Base-by-base conservation (phyloP, 2,888 invertebrate genomes). In the Bombyx huttoni region DNA sequence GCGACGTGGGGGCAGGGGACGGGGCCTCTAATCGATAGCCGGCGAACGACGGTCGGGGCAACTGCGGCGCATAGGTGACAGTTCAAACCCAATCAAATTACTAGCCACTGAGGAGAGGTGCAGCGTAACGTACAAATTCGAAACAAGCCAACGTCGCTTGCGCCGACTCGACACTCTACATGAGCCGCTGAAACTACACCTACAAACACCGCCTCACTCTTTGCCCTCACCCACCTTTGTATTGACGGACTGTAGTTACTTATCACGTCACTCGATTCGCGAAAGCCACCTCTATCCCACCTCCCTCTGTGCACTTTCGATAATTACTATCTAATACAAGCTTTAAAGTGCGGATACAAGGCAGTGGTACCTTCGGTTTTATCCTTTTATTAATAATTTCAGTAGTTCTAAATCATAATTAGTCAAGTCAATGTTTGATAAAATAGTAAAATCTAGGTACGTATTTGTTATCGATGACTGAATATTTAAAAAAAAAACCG, bases 41-140 rank as follows among this genome's bases (percentile, higher is more conserved):
- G 81, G 82, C 87, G 83, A 85, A 81, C 85, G 88, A 84, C 83
- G 84, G 85, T 82, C 84, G 83, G 84, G n/a, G 81, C 84, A 81
- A 81, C 82, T 83, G 85, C 73, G 87, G 85, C 86, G 81, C 86
- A 87, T 86, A 88, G 87, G 87, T 88, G 87, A 88, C 87, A 88
- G 86, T 85, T 77, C 80, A 76, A 78, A 81, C 73, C 87, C 86
- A 88, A 88, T 87, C 86, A 85, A 88, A 88, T 88, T 88, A 88
- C 81, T 82, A 82, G 72, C 81, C 77, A 71, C 73, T 70, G 80
- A 81, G 79, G 78, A 80, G 78, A 77, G 75, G 73, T 85, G 86
- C 86, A 85, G 67, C 69, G 75, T 70, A 78, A 78, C 77, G 78
- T 78, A 79, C 68, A 75, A 67, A 71, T 66, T 73, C 76, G 78